A percentile compares a stretch with the other conserved stretches of the same genome.
Conservation (phyloP, 2,113 vertebrate species). For the Martes martes region DNA sequence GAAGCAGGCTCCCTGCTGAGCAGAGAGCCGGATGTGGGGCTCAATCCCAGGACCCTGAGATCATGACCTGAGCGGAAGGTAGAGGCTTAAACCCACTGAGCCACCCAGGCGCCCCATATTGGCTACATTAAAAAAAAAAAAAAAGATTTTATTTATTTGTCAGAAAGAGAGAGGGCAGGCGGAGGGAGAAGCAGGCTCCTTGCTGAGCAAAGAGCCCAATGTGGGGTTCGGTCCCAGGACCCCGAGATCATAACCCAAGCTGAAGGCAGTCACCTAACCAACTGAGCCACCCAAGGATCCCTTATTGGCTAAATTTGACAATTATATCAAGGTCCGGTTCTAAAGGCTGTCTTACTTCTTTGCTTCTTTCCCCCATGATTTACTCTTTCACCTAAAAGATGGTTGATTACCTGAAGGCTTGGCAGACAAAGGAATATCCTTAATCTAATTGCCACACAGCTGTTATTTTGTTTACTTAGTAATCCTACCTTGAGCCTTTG, state of each 20-base stretch:
- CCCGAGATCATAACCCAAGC: neutral
- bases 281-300: neutral
- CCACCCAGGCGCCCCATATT: neutral
- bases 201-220: neutral
- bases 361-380: neutral
- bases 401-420: neutral
- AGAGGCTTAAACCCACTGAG: too few relatives aligned
- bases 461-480: neutral
- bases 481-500: neutral
- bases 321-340: neutral
- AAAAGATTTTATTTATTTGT: too few relatives aligned
- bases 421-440: neutral
- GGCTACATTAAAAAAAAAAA: neutral
- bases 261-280: neutral
- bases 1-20: neutral
- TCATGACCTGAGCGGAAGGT: neutral
- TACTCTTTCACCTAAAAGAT: slow-evolving; percentile 3
- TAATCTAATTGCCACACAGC: neutral
- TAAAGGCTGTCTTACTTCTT: neutral
- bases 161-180: too few relatives aligned
- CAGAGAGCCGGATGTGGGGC: neutral
- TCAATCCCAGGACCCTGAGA: neutral
- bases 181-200: too few relatives aligned
- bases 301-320: neutral
- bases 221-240: neutral